Conservation (phyloP, 2,888 invertebrate species). For the Dryocosmus kuriphilus region DNA sequence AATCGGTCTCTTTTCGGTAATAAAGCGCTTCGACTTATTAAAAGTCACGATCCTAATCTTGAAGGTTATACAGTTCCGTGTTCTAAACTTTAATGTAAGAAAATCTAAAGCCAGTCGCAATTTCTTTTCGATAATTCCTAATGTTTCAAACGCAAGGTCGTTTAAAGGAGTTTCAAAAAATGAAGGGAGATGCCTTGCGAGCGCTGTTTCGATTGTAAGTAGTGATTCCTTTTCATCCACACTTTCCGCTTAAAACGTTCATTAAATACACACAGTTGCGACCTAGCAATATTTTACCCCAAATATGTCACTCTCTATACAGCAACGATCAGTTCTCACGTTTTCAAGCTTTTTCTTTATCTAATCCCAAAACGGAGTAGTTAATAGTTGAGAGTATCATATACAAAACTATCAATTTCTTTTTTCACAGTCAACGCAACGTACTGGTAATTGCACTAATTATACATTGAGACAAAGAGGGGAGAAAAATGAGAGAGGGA, state of each 20-base stretch:
- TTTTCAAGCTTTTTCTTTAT: slow-evolving; percentile 38
- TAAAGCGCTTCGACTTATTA: slow-evolving; percentile 1
- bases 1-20: slow-evolving; percentile 14
- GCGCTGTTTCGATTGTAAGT: background rate
- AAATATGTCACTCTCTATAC: slow-evolving; percentile 37
- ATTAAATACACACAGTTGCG: slow-evolving; percentile 56
- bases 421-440: slow-evolving; percentile 33
- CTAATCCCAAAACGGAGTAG: slow-evolving; percentile 45
- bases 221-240: background rate
- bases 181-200: background rate
- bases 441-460: slow-evolving; percentile 43
- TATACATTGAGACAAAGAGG: slow-evolving; percentile 23
- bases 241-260: slow-evolving; percentile 25
- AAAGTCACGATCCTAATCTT: background rate
- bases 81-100: slow-evolving; percentile 9
- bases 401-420: slow-evolving; percentile 31
- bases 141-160: slow-evolving; percentile 9
- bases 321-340: slow-evolving; percentile 44
- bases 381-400: slow-evolving; percentile 42
- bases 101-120: slow-evolving; percentile 25
- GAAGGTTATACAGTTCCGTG: background rate
- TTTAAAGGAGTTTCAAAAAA: slow-evolving; percentile 5
- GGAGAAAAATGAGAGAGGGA: background rate
- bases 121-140: slow-evolving; percentile 5
- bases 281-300: slow-evolving; percentile 25